Evolutionary conservation across 2,888 invertebrate genomes (phyloP), one percentile per base, ranked within the genome.

Genomic region (Celastrina argiolus): DNA sequence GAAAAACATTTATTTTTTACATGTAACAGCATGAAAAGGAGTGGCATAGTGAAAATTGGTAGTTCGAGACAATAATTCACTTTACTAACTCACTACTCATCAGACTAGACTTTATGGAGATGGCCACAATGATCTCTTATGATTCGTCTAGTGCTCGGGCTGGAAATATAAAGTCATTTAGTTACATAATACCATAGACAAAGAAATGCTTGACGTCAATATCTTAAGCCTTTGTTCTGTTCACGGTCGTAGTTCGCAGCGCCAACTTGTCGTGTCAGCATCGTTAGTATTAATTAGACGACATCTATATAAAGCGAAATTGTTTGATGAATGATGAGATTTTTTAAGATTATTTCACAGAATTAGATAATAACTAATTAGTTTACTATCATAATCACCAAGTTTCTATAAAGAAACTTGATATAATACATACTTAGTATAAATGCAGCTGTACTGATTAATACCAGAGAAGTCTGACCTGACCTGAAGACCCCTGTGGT

Each of bases 121-220:
- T 22, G 51, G 8, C 51, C 22, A 26, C 26, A 51, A 51, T 22
- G 14, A 51, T 22, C 51, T 14, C 22, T 51, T 14, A 51, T 51
- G 51, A 45, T 51, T 51, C 26, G 2, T 22, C 51, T 51, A 4
- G 14, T 51, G 22, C 12, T 51, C 51, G 12, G 51, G 12, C 14
- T 26, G 4, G 22, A 51, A 22, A 5, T 18, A 51, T 51, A 22
- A 22, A 22, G 22, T 51, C 14, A 51, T 26, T 51, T 51, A 51
- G 51, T 51, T 51, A 51, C 51, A 51, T 51, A 51, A 51, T 22
- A 51, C 51, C 22, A 51, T 22, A 51, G 51, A 51, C 51, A 51
- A 51, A 51, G 51, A 51, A 51, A 51, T 26, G 51, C 51, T 51
- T 51, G 51, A 51, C 51, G 26, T 51, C 51, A 51, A 26, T 51